Percentiles rank a stretch among this genome's conserved stretches.
phyloP scores from a whole-genome alignment of 2,888 invertebrate species.

The Leptarthrus brevirostris region DNA sequence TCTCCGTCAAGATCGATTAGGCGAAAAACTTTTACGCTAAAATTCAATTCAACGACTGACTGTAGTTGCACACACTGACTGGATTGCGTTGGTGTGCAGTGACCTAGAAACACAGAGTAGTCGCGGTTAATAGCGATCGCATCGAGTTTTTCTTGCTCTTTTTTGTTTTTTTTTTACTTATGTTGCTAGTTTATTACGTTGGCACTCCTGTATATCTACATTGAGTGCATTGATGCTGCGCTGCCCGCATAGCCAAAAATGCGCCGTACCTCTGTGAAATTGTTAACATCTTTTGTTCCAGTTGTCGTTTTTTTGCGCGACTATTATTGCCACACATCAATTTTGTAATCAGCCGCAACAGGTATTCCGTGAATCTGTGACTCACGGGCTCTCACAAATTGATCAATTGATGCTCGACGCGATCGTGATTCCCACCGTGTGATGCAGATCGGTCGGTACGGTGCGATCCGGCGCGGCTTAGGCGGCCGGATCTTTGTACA shows the following conservation, averaged over 20 bases:
- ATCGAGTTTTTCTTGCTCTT: background rate
- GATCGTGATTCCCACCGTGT: slow-evolving; percentile 30
- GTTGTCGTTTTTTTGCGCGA: slow-evolving; percentile 32
- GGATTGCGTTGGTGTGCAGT: slow-evolving; percentile 14
- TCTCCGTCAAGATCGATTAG: slow-evolving; percentile 37
- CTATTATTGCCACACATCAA: slow-evolving; percentile 43
- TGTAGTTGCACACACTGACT: too few relatives aligned
- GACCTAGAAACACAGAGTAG: slow-evolving; percentile 40
- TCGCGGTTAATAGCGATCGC: slow-evolving; percentile 26
- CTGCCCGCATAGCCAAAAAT: too few relatives aligned
- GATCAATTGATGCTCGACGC: slow-evolving; percentile 32
- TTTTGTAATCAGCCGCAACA: slow-evolving; percentile 45
- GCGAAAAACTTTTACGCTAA: slow-evolving; percentile 17
- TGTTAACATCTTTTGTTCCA: slow-evolving; percentile 17
- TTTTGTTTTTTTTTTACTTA: slow-evolving; percentile 10
- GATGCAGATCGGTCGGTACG: too few relatives aligned
- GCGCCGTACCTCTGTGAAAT: background rate
- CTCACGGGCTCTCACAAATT: slow-evolving; percentile 40
- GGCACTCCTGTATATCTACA: slow-evolving; percentile 19
- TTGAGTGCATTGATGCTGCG: background rate
- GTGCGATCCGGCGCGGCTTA: too few relatives aligned
- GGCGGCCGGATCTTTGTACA: too few relatives aligned
- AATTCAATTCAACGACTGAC: background rate
- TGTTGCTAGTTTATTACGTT: slow-evolving; percentile 39
- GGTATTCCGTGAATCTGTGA: slow-evolving; percentile 36